Evolutionary conservation across 2,113 vertebrate species (phyloP).

Genomic region (Nothoprocta pentlandii): DNA sequence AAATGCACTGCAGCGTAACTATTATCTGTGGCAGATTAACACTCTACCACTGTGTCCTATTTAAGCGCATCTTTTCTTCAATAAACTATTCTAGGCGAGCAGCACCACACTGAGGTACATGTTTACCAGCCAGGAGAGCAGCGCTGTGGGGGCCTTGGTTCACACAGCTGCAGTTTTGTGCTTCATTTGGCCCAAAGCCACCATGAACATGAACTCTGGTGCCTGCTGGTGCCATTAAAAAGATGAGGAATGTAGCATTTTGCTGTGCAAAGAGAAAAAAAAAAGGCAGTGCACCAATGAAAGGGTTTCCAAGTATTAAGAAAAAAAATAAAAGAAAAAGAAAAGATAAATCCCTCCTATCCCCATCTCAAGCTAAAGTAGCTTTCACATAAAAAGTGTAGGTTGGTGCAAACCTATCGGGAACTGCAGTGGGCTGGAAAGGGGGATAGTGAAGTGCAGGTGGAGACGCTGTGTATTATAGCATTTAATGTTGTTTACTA

Average conservation of each 20-base stretch:
- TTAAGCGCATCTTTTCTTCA: constrained; percentile 61
- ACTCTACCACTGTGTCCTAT: constrained; percentile 60
- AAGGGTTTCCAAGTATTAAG: not conserved
- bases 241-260: constrained; percentile 22
- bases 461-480: not conserved
- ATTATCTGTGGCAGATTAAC: constrained; percentile 72
- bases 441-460: constrained; percentile 2
- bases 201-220: constrained; percentile 37
- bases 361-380: not conserved
- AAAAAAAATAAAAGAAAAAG: not conserved
- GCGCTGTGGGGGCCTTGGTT: constrained; percentile 49
- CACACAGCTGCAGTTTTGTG: constrained; percentile 70
- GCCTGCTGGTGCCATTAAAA: constrained; percentile 33
- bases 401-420: not conserved
- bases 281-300: constrained; percentile 8
- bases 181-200: constrained; percentile 66
- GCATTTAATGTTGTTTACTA: constrained; percentile 17
- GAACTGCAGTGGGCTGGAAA: constrained; percentile 26
- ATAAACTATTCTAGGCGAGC: constrained; percentile 48
- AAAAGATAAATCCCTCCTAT: not conserved
- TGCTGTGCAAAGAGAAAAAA: constrained; percentile 47
- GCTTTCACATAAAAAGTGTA: not conserved
- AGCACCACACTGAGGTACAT: constrained; percentile 63
- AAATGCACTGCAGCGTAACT: constrained; percentile 67
- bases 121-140: constrained; percentile 59